A percentile compares a stretch with the other conserved stretches of the same genome.
Evolutionary conservation across 2,113 vertebrate genomes (phyloP).

Genomic region (Rostratula benghalensis): DNA sequence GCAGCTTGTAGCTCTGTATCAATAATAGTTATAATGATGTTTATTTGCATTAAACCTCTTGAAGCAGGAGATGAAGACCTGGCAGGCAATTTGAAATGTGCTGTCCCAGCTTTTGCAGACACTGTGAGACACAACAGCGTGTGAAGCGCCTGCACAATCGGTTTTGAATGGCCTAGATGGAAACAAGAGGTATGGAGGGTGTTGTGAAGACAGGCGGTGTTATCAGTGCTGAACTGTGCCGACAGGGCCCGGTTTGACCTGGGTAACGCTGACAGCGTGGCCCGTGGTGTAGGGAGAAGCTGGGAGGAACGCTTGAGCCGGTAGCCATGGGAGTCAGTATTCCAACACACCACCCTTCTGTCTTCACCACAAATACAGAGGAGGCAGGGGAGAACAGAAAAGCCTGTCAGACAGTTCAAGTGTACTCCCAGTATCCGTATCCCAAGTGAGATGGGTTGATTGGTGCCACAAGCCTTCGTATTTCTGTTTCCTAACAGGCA

Average conservation of each 20-base stretch:
- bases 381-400: too few species aligned
- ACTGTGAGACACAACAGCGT: not conserved
- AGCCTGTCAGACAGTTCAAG: not conserved
- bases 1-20: not conserved
- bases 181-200: not conserved
- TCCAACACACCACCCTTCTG: not conserved
- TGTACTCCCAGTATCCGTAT: fast-evolving
- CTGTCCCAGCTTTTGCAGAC: not conserved
- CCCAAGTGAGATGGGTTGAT: fast-evolving
- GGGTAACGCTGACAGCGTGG: fast-evolving
- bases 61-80: not conserved
- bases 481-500: not conserved
- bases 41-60: not conserved
- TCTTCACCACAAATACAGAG: fast-evolving
- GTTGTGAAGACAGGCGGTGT: not conserved
- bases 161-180: not conserved
- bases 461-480: too few species aligned
- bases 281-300: not conserved
- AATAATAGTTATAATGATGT: not conserved
- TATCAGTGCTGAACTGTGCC: not conserved
- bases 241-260: not conserved
- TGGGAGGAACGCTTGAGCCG: not conserved
- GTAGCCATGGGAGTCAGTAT: fast-evolving
- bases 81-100: not conserved
- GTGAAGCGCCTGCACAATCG: not conserved